These are phyloP conservation scores for Drosophila simulans DNA, from an alignment of 1,140 invertebrate genomes.

Conservation along the genomic window DNA sequence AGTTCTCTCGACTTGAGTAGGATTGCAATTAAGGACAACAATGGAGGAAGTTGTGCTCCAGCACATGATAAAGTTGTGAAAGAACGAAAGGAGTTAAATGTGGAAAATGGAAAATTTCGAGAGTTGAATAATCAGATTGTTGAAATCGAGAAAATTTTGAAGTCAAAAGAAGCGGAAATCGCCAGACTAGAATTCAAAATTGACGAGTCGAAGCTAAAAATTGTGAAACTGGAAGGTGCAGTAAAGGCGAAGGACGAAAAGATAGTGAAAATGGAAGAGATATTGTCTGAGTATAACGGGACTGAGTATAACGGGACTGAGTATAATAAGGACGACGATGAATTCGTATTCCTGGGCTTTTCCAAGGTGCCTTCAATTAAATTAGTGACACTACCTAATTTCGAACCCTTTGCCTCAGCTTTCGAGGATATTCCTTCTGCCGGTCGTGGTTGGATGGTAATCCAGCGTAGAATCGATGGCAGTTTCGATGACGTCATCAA, in stretches of 20 bases:
- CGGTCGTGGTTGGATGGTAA: conserved; percentile 8
- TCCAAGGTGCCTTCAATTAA: neutral
- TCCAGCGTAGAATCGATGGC: conserved; percentile 8
- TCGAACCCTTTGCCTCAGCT: neutral
- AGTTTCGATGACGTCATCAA: neutral
- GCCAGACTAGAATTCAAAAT: neutral
- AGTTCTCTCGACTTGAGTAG: neutral
- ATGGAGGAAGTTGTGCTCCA: neutral
- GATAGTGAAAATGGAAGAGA: neutral
- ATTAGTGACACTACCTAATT: neutral
- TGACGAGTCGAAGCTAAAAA: neutral
- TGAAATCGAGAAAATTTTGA: neutral
- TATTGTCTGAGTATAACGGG: neutral
- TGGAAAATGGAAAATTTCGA: neutral
- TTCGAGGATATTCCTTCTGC: conserved; percentile 8
- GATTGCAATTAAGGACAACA: neutral
- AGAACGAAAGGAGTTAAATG: neutral
- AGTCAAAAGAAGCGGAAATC: neutral
- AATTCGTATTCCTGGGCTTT: neutral
- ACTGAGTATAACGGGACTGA: no score
- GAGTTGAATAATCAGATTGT: neutral
- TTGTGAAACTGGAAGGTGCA: neutral
- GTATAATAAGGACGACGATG: neutral
- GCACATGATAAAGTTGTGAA: neutral
- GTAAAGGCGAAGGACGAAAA: neutral